Evolutionary conservation across 2,113 vertebrate species (phyloP), one percentile per base, ranked within the genome.

Genomic region (Mohoua ochrocephala): DNA sequence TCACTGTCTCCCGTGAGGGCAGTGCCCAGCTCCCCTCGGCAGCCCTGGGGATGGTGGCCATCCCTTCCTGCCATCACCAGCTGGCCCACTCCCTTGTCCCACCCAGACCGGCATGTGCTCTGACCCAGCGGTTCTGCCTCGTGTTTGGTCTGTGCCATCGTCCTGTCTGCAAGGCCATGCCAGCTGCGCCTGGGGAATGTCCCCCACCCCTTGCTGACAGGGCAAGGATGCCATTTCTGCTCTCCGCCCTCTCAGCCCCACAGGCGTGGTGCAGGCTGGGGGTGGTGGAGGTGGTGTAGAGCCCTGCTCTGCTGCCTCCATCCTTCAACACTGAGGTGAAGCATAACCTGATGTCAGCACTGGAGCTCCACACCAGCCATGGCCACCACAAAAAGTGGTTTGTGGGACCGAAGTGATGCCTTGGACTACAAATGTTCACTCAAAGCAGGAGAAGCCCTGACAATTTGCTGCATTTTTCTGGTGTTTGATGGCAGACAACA

Each of bases 21-120:
- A 64, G 57, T 70, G 60, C 14, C 50, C 61, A 49, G 15, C 18
- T 35, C 5, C 21, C 4, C 52, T 31, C 0, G 0, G 45, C 42
- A 61, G 28, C 45, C 21, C 41, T 24, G 16, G 27, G 24, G 4
- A 6, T 14, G 50, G 10, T 23, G 59, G 54, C 21, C 24, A 20
- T 11, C 9, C 15, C 19, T 53, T 47, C 33, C 50, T 53, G 26
- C 24, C 3, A 0, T 23, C 37, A n/a, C n/a, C 50, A 47, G 12
- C 69, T 33, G 7, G 41, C 41, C 15, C 69, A 17, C 37, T 28
- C 30, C 41, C 47, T 53, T 37, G n/a, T 12, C 33, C 35, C 26
- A 45, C 31, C 22, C 14, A 45, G 31, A 24, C 3, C 57, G 16
- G n/a, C 1, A 1, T 1, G 18, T 17, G 8, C 47, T 24, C 33